Conservation (phyloP, 1,140 invertebrate genomes). For the Zaprionus lachaisei region DNA sequence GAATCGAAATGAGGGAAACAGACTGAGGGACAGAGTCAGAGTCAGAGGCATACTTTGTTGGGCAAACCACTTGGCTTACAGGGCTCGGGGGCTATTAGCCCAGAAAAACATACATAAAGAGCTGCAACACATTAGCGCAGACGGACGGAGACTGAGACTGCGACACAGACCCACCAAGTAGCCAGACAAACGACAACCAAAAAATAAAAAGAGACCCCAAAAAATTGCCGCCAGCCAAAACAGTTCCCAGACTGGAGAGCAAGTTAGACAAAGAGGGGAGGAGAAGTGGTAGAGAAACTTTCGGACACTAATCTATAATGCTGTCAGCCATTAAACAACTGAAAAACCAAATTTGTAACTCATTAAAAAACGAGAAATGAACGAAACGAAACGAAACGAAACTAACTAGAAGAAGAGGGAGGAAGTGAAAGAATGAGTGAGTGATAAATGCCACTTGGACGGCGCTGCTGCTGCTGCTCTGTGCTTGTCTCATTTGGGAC, state of each 20-base stretch:
- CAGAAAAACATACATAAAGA: conserved; percentile 71
- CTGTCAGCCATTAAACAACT: conserved; percentile 79
- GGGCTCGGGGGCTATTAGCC: conserved; percentile 68
- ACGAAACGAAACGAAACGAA: conserved; percentile 46
- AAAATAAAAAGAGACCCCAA: conserved; percentile 47
- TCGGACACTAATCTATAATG: conserved; percentile 79
- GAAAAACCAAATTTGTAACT: conserved; percentile 82
- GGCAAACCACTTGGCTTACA: conserved; percentile 50
- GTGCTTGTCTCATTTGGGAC: conserved; percentile 73
- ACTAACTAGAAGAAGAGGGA: conserved; percentile 54
- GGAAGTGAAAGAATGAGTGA: conserved; percentile 45
- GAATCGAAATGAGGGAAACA: neutral
- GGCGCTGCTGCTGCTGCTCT: conserved; percentile 30
- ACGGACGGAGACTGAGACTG: conserved; percentile 19
- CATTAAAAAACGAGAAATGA: conserved; percentile 59
- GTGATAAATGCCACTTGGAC: conserved; percentile 74
- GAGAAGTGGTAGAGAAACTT: conserved; percentile 61
- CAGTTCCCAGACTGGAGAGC: conserved; percentile 66
- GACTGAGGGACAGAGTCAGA: neutral
- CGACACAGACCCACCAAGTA: conserved; percentile 67
- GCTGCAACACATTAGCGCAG: conserved; percentile 62
- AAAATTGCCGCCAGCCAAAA: conserved; percentile 62
- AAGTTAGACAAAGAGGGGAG: neutral
- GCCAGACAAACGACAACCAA: conserved; percentile 58
- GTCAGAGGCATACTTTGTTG: conserved; percentile 26